A percentile compares a stretch with the other conserved stretches of the same genome.
Evolutionary conservation across 2,113 vertebrate species (phyloP).

Genomic region (Hemiprocne comata): DNA sequence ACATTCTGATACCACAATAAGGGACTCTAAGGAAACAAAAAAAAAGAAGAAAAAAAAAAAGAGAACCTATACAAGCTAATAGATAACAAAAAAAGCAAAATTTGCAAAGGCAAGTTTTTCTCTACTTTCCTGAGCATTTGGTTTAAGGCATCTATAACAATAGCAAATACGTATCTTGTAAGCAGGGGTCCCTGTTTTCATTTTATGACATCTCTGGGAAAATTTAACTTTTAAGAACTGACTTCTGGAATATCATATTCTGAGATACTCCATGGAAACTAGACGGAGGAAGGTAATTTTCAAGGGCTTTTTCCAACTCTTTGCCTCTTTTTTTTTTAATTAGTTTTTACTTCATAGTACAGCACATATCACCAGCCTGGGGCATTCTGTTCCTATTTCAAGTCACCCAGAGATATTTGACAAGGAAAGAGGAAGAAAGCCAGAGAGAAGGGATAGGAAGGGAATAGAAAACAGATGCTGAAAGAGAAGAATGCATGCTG

Average conservation of each 20-base stretch:
- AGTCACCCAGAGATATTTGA: constrained; percentile 11
- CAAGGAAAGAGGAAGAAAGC: constrained; percentile 43
- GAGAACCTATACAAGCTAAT: not conserved
- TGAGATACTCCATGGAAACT: not conserved
- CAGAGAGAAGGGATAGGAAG: not conserved
- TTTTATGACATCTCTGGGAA: not conserved
- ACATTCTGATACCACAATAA: not conserved
- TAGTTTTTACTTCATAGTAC: not conserved
- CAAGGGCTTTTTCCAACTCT: not conserved
- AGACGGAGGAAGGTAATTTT: not conserved
- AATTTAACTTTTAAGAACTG: not conserved
- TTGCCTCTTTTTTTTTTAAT: not conserved
- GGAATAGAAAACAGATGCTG: constrained; percentile 61
- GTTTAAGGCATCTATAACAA: not conserved
- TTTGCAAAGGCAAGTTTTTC: not conserved
- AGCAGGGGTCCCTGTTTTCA: not conserved
- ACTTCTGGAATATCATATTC: not conserved
- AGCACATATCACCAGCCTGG: not conserved
- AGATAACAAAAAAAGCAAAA: not conserved
- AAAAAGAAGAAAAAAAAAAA: too few species aligned
- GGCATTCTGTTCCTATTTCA: constrained; percentile 39
- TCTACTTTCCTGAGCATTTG: not conserved
- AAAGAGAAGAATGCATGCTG: not conserved
- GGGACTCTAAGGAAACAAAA: not conserved
- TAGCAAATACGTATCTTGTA: not conserved